phyloP scores from a whole-genome alignment of 2,113 vertebrate species.

The Cariama cristata region DNA sequence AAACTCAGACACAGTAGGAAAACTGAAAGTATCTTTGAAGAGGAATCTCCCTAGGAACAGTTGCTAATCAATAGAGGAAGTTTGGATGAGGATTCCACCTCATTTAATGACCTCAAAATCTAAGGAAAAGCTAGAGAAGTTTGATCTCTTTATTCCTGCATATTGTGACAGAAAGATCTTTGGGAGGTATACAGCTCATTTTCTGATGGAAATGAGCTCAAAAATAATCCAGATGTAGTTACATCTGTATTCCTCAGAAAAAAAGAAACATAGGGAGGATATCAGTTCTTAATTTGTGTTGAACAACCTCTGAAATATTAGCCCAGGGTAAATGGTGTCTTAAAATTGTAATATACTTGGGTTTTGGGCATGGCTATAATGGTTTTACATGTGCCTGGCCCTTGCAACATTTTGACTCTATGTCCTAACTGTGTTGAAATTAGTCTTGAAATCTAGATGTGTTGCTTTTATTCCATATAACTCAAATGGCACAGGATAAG shows the following conservation, averaged over 20 bases:
- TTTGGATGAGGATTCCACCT: neutral
- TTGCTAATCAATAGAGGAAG: neutral
- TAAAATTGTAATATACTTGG: neutral
- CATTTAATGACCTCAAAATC: neutral
- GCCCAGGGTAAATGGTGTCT: neutral
- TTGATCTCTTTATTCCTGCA: neutral
- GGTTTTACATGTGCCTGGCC: neutral
- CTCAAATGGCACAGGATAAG: neutral
- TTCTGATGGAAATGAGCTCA: neutral
- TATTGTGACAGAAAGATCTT: neutral
- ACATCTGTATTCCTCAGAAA: neutral
- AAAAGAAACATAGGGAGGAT: neutral
- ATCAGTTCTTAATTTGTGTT: neutral
- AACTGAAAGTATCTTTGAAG: neutral
- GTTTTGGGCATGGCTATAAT: neutral
- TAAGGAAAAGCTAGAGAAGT: neutral
- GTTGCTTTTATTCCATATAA: neutral
- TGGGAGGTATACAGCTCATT: neutral
- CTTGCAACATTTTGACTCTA: neutral
- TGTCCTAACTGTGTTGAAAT: neutral
- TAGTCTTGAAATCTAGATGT: neutral
- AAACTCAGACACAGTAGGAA: neutral
- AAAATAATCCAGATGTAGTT: neutral
- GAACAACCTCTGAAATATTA: neutral
- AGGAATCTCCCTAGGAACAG: neutral